These are phyloP conservation scores for Zapus hudsonius DNA, from an alignment of 2,113 vertebrate species.

Conservation along the genomic window DNA sequence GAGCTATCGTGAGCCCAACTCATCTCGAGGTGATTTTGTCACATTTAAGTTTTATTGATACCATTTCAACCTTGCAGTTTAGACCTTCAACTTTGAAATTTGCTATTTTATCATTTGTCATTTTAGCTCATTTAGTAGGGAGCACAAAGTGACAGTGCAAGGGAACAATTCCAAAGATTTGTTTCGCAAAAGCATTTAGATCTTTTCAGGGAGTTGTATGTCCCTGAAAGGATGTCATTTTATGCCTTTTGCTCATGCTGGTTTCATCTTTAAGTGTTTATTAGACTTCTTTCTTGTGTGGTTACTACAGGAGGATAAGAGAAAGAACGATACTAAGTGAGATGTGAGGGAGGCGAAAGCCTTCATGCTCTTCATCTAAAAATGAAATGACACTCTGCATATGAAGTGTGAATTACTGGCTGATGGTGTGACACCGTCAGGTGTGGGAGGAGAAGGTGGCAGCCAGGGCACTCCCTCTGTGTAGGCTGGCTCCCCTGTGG, in stretches of 20 bases:
- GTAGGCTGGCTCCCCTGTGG: background rate
- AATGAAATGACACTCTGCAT: constrained; percentile 46
- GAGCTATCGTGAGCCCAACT: background rate
- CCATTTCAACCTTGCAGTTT: background rate
- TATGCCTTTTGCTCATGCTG: background rate
- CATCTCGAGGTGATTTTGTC: background rate
- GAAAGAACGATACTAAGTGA: constrained; percentile 10
- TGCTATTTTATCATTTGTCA: background rate
- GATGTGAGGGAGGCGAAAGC: constrained; percentile 24
- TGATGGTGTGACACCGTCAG: background rate
- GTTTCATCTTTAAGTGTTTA: constrained; percentile 17
- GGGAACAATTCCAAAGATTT: background rate
- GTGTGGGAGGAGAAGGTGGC: constrained; percentile 22
- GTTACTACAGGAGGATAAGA: constrained; percentile 5
- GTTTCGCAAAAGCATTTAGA: background rate
- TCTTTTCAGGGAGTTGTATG: background rate
- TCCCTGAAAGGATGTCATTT: background rate
- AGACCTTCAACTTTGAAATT: background rate
- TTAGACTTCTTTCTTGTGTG: constrained; percentile 15
- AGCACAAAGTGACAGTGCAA: background rate
- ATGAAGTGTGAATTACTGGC: constrained; percentile 24
- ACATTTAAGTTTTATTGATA: background rate
- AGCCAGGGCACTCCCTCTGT: background rate
- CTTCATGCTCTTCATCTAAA: constrained; percentile 51
- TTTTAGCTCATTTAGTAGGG: background rate